Conservation (phyloP, 1,140 invertebrate genomes). For the Drosophila ironensis region DNA sequence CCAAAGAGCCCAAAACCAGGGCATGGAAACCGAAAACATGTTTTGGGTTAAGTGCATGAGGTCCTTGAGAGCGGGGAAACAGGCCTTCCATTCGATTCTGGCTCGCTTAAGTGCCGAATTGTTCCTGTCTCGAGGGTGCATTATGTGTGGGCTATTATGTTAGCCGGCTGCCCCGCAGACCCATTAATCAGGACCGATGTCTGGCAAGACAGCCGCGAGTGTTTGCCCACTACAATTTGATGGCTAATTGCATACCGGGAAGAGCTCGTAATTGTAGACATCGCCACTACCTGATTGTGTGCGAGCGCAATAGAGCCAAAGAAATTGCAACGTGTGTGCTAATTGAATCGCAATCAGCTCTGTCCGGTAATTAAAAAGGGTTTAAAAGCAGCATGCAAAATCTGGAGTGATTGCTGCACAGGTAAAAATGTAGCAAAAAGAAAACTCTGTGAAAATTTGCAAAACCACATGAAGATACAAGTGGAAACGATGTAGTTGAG, state of each 20-base stretch:
- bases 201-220: slow-evolving; percentile 66
- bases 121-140: slow-evolving; percentile 68
- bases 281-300: slow-evolving; percentile 64
- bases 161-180: slow-evolving; percentile 16
- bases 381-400: not conserved
- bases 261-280: slow-evolving; percentile 56
- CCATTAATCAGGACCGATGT: slow-evolving; percentile 65
- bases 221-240: slow-evolving; percentile 26
- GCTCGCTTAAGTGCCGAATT: slow-evolving; percentile 15
- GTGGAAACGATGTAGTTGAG: no score
- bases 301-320: slow-evolving; percentile 37
- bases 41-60: slow-evolving; percentile 54
- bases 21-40: slow-evolving; percentile 50
- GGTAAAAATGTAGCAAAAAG: no score
- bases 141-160: slow-evolving; percentile 47
- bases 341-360: slow-evolving; percentile 69
- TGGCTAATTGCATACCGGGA: slow-evolving; percentile 63
- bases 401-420: not conserved
- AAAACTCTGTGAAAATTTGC: no score
- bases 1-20: slow-evolving; percentile 2
- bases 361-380: slow-evolving; percentile 19
- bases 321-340: slow-evolving; percentile 23
- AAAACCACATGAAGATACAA: no score
- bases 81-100: slow-evolving; percentile 18
- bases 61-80: slow-evolving; percentile 11